Base-by-base conservation (phyloP, 1,140 invertebrate species). In the Arctopsyche grandis region DNA sequence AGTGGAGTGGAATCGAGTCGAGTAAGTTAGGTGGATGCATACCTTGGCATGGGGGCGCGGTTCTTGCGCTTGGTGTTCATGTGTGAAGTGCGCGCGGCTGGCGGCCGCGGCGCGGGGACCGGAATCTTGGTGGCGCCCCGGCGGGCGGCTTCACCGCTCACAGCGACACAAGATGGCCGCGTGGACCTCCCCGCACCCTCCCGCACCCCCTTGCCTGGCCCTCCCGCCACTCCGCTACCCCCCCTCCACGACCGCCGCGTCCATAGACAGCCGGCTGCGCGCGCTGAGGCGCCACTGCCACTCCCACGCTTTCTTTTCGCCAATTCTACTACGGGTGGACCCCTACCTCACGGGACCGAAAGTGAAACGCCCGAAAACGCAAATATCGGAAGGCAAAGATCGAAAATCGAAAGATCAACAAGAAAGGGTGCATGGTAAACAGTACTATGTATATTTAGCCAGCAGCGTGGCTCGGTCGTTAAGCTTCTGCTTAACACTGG, bases 21-120 rank as follows among this genome's bases (percentile, higher is more conserved):
- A n/a, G n/a, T n/a, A n/a, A n/a, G n/a, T n/a, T n/a, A n/a, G 0
- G 5, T 22, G 12, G 74, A 75, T 26, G 14, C 5, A 12, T 43
- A 46, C 44, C 43, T 26, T 38, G 26, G 58, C 69, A 74, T 75
- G 77, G 71, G 76, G 43, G 76, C 70, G 73, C 77, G 75, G 56
- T 69, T 44, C 29, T 22, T 60, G 69, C 66, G 63, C 80, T 66
- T 66, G 63, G 21, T 26, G 63, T 66, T 66, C 63, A 66, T 66
- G 63, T 66, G 63, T 10, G 19, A 14, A 22, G 9, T 24, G 71
- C 71, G 71, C 46, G 71, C 46, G 63, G 63, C 63, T 21, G 63
- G 22, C 63, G 63, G 63, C 63, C 63, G 63, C 63, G 63, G 63
- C 63, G 63, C 63, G 63, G 63, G 63, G 63, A 66, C 63, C 63